Percentiles rank a stretch among this genome's conserved stretches.
Evolutionary conservation across 1,140 invertebrate genomes (phyloP).

Genomic region (Camponotus floridanus): DNA sequence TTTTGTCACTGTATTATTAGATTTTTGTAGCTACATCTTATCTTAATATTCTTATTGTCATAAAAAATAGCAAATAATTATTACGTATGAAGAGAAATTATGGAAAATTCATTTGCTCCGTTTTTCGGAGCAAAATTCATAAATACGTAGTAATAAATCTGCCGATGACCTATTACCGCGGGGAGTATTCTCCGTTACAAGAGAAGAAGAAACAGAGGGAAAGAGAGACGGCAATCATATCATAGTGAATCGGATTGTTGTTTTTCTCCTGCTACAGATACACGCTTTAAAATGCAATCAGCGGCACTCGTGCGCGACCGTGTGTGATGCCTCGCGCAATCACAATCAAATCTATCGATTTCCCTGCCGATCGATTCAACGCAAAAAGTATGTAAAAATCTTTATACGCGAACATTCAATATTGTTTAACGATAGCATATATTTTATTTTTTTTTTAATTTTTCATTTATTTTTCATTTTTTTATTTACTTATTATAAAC

Average conservation of each 20-base stretch:
- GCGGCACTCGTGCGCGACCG: conserved; percentile 75
- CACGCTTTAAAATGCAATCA: conserved; percentile 75
- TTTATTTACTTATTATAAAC: conserved; percentile 22
- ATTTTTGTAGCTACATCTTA: background rate
- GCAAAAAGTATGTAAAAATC: conserved; percentile 67
- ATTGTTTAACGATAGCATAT: conserved; percentile 67
- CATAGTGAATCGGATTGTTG: conserved; percentile 65
- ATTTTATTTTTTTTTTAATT: background rate
- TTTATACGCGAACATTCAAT: conserved; percentile 61
- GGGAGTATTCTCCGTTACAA: conserved; percentile 68
- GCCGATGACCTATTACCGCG: conserved; percentile 66
- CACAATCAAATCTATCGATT: conserved; percentile 73
- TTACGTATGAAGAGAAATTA: conserved; percentile 19
- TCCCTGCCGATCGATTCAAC: conserved; percentile 62
- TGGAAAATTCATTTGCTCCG: conserved; percentile 29
- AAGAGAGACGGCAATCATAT: conserved; percentile 64
- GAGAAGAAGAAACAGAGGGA: background rate
- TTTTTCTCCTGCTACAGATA: conserved; percentile 70
- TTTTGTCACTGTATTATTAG: background rate
- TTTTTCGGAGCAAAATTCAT: conserved; percentile 64
- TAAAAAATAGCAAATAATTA: conserved; percentile 1
- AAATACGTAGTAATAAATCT: conserved; percentile 70
- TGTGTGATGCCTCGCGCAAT: conserved; percentile 55
- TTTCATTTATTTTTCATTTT: conserved; percentile 70
- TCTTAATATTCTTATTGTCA: background rate